Conservation (phyloP, 23 tunicate species). For the Phallusia fumigata region DNA sequence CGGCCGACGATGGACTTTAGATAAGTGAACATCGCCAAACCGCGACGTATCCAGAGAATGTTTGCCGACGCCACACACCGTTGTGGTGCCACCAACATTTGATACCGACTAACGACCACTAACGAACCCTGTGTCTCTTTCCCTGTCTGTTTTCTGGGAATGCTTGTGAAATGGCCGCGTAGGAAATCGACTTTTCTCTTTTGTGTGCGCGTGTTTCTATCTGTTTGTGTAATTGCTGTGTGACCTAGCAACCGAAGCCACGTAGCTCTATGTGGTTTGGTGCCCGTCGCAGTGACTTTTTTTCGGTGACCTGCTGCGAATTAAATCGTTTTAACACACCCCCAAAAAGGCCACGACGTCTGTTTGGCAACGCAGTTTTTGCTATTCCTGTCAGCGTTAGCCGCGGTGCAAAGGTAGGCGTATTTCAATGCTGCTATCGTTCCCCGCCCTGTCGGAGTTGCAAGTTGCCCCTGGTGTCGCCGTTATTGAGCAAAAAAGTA, state of each 20-base stretch:
- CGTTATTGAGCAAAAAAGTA: too few species aligned
- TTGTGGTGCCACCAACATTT: neutral
- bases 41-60: slow-evolving; percentile 5
- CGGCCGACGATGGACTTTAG: neutral
- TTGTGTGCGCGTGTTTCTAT: slow-evolving; percentile 7
- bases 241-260: neutral
- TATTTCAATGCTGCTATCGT: too few species aligned
- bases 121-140: neutral
- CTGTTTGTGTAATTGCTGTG: slow-evolving; percentile 4
- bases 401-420: too few species aligned
- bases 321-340: too few species aligned
- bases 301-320: too few species aligned
- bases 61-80: slow-evolving; percentile 5
- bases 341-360: too few species aligned
- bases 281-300: neutral
- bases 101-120: slow-evolving; percentile 6
- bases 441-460: too few species aligned
- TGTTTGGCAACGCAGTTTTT: too few species aligned
- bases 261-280: neutral
- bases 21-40: neutral
- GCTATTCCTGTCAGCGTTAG: too few species aligned
- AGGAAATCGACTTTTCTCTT: neutral
- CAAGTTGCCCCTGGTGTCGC: too few species aligned
- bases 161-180: neutral
- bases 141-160: neutral